Evolutionary conservation across 2,797 vertebrate species (phyloP), one percentile per base, ranked within the genome.

Genomic region (Neomorphus geoffroyi): DNA sequence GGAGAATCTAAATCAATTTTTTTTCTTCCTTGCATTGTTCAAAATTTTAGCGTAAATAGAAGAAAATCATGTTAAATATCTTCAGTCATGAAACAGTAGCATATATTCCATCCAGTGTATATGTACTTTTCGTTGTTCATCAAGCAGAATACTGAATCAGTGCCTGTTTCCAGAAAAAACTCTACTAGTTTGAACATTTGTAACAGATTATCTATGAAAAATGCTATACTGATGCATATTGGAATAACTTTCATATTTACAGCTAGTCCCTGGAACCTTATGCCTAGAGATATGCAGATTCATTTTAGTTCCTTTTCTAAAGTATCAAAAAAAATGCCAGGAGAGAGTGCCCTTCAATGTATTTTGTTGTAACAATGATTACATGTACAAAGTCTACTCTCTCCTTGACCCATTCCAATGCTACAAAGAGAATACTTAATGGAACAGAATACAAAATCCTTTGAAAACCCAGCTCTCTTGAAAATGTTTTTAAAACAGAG

Each of bases 191-290:
- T 90, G 50, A 80, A 93, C 27, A 51, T 57, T 53, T 48, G 33
- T 35, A 86, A 51, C 62, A 62, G 74, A 71, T 91, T 95, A 69
- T 86, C 61, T 90, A 86, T 74, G 32, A 92, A 95, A 95, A 35
- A 69, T 66, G 6, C 7, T 83, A 45, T n/a, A 18, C 2, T 4
- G 4, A 21, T 37, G 10, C 0, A 0, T 81, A 54, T 30, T 33
- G 17, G 32, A 82, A 87, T 23, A 91, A 69, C 18, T 62, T 66
- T 48, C 4, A 6, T 48, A 73, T n/a, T 89, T 77, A 79, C 56
- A 78, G 5, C 37, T 67, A 69, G 46, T 35, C 71, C n/a, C 83
- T 51, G 23, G 80, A 43, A 53, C 37, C 6, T 83, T 80, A 51
- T 19, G 75, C 6, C 17, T 56, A 30, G 23, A 14, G 46, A 6